phyloP scores from a whole-genome alignment of 2,797 vertebrate genomes.

The Xiphophorus birchmanni region DNA sequence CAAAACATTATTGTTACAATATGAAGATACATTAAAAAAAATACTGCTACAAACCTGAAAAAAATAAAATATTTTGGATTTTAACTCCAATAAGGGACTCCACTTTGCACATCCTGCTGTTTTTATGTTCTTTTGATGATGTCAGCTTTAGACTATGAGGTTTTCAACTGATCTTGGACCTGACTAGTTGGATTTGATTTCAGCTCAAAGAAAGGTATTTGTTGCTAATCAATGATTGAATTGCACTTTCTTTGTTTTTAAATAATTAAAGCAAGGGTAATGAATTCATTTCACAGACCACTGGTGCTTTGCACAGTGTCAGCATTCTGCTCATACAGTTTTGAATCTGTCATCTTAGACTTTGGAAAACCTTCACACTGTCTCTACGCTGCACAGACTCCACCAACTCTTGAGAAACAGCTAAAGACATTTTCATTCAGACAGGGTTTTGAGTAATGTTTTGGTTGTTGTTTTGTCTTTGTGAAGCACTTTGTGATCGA shows the following conservation, averaged over 20 bases:
- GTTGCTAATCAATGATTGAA: not conserved
- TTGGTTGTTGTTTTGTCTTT: no score
- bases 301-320: not conserved
- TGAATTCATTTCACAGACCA: not conserved
- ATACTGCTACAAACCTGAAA: no score
- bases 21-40: not conserved
- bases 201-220: not conserved
- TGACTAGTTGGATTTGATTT: not conserved
- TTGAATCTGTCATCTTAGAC: not conserved
- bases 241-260: not conserved
- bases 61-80: no score
- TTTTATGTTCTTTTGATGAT: not conserved
- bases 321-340: not conserved
- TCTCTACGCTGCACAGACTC: no score
- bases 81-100: no score
- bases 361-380: no score
- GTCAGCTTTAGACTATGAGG: not conserved
- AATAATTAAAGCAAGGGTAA: not conserved
- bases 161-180: not conserved
- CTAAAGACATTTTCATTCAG: no score
- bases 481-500: no score
- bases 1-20: not conserved
- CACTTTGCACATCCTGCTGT: not conserved
- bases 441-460: no score
- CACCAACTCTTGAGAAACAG: no score